Evolutionary conservation across 1,140 invertebrate species (phyloP).

Genomic region (Zaprionus taronus): DNA sequence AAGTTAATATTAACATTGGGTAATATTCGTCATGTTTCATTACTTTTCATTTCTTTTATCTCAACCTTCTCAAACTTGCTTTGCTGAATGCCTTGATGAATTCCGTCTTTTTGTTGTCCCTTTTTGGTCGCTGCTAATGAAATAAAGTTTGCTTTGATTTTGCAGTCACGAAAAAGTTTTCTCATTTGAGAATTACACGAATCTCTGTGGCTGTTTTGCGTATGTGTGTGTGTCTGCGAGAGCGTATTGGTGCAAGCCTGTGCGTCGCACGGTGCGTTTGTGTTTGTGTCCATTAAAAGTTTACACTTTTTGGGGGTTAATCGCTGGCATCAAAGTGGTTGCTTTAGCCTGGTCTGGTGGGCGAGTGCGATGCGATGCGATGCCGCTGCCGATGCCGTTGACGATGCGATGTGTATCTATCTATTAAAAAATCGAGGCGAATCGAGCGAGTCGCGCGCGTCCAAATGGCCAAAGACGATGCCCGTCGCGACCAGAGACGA

Average conservation of each 20-base stretch:
- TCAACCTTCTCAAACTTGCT: not conserved
- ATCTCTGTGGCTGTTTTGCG: conserved; percentile 49
- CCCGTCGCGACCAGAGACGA: conserved; percentile 43
- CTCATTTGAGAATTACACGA: conserved; percentile 65
- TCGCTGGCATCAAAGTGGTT: conserved; percentile 66
- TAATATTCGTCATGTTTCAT: not conserved
- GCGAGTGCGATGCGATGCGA: conserved; percentile 20
- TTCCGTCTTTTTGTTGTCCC: conserved; percentile 20
- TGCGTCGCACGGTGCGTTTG: conserved; percentile 8
- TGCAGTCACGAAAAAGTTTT: conserved; percentile 65
- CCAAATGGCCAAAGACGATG: conserved; percentile 66
- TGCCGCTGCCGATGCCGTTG: conserved; percentile 1
- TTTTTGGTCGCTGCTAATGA: conserved; percentile 51
- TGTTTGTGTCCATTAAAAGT: conserved; percentile 63
- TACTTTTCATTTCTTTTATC: not conserved
- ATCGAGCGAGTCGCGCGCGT: conserved; percentile 47
- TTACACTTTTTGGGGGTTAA: conserved; percentile 78
- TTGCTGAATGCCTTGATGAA: not conserved
- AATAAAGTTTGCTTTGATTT: conserved; percentile 74
- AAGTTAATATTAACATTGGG: not conserved
- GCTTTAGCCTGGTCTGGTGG: conserved; percentile 35
- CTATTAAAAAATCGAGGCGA: conserved; percentile 80
- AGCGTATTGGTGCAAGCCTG: not conserved
- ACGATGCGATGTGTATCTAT: conserved; percentile 73
- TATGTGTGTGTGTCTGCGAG: not conserved